These are phyloP conservation scores for Drosophila truncata DNA, from an alignment of 1,140 invertebrate species.

Conservation along the genomic window DNA sequence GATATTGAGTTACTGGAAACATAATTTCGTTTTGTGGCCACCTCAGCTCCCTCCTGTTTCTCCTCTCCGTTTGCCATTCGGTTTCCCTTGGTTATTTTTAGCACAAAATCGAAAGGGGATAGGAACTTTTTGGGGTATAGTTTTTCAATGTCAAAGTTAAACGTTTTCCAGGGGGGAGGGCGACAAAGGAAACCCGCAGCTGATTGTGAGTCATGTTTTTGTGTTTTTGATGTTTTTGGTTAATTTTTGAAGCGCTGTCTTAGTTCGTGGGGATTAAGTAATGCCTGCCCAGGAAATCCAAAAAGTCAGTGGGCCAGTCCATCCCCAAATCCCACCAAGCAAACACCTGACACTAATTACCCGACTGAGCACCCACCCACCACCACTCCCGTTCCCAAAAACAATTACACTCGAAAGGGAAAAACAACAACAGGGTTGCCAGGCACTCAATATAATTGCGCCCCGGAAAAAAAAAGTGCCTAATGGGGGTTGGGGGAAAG, in stretches of 20 bases:
- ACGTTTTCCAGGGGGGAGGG: constrained; percentile 14
- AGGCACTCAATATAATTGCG: constrained; percentile 71
- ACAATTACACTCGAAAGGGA: constrained; percentile 50
- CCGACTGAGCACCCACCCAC: constrained; percentile 17
- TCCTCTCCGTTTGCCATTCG: constrained; percentile 44
- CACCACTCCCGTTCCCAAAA: constrained; percentile 21
- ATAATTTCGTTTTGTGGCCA: constrained; percentile 75
- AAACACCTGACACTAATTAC: constrained; percentile 72
- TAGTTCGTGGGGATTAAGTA: constrained; percentile 13
- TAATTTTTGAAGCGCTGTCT: constrained; percentile 3
- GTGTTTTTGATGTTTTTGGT: constrained; percentile 21
- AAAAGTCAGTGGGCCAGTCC: constrained; percentile 2
- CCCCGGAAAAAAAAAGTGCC: constrained; percentile 7
- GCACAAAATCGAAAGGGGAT: constrained; percentile 16
- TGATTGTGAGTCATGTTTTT: constrained; percentile 59
- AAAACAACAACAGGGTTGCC: constrained; percentile 52
- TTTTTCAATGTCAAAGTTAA: constrained; percentile 81
- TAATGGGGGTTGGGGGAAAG: no score
- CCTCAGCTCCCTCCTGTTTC: constrained; percentile 23
- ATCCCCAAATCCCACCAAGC: background rate
- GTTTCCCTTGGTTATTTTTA: constrained; percentile 73
- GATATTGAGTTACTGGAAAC: constrained; percentile 79
- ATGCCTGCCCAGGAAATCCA: background rate
- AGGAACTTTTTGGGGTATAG: constrained; percentile 38
- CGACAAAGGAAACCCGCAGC: no score